Evolutionary conservation across 2,888 invertebrate genomes (phyloP), one percentile per base, ranked within the genome.

Genomic region (Caenorhabditis imperialis): DNA sequence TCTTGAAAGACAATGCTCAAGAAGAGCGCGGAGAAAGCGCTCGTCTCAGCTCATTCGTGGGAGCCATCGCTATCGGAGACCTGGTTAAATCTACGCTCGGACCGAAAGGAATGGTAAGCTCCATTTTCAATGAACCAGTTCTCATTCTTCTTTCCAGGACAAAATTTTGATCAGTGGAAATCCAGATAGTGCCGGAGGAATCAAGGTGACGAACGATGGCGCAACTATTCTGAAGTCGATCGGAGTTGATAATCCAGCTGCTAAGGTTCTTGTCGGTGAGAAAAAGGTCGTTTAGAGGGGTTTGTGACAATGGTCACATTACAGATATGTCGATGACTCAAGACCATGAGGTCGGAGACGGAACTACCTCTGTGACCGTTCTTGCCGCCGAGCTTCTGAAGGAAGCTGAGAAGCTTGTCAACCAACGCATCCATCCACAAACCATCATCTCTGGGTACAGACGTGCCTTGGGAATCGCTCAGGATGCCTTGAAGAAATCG

Each of bases 281-380:
- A n/a, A n/a, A n/a, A n/a, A n/a, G n/a, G n/a, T n/a, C 10, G 30
- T 30, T 30, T 30, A 6, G 6, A 10, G 30, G 30, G 6, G 6
- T 84, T 30, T 50, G 27, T n/a, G 45, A n/a, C n/a, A 6, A 25
- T 47, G 27, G 10, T 25, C 12, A 1, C 25, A 38, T 71, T 71
- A 20, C 79, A 91, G 96, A 99, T 83, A 97, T 99, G 92, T 94
- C 98, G 14, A 94, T 94, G 90, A 96, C 96, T 3, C 99, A 99
- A 89, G 99, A 99, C 90, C 96, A 96, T 88, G 99, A 99, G 91
- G 98, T 99, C 70, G 99, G 99, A 45, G 99, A 99, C 92, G 99
- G 99, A 14, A 99, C 99, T n/a, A 99, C 99, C 40, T 98, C 98
- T 0, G 99, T 99, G 0, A 95, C 97, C 58, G 98, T 96, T 42